Conservation (phyloP, 2,113 vertebrate species). For the Paracanthobrama guichenoti region DNA sequence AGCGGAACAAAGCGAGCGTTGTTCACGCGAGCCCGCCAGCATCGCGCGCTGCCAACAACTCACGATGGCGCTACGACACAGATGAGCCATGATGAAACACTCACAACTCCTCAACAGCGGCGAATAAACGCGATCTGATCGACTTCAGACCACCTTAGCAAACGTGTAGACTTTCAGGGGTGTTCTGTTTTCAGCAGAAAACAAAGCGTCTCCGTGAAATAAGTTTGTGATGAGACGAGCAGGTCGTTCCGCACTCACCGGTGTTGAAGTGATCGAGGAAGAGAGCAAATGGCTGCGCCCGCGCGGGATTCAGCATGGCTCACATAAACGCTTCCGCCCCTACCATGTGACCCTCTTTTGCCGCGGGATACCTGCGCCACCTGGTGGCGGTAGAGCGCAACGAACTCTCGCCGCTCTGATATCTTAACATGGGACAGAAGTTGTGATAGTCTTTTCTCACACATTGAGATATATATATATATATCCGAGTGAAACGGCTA, state of each 20-base stretch:
- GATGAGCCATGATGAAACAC: neutral
- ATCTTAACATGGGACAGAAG: too few relatives aligned
- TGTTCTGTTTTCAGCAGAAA: neutral
- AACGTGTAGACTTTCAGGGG: neutral
- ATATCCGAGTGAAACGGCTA: too few relatives aligned
- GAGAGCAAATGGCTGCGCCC: conserved; percentile 79
- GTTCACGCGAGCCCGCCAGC: neutral
- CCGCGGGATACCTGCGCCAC: neutral
- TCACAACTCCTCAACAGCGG: neutral
- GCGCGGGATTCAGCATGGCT: conserved; percentile 76
- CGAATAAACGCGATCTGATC: neutral
- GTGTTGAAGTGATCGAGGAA: conserved; percentile 64
- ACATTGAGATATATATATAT: too few relatives aligned
- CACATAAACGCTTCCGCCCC: conserved; percentile 77
- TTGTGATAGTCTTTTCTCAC: too few relatives aligned
- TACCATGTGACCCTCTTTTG: conserved; percentile 68
- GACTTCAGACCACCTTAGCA: too few relatives aligned
- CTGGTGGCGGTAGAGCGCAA: neutral
- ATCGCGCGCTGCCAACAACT: conserved; percentile 12
- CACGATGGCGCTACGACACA: conserved; percentile 12
- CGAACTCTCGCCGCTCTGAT: neutral
- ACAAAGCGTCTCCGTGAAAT: neutral
- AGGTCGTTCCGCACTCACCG: conserved; percentile 65
- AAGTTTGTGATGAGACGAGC: neutral
- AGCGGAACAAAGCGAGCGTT: neutral